Evolutionary conservation across 2,113 vertebrate genomes (phyloP).

Genomic region (Carassius auratus): DNA sequence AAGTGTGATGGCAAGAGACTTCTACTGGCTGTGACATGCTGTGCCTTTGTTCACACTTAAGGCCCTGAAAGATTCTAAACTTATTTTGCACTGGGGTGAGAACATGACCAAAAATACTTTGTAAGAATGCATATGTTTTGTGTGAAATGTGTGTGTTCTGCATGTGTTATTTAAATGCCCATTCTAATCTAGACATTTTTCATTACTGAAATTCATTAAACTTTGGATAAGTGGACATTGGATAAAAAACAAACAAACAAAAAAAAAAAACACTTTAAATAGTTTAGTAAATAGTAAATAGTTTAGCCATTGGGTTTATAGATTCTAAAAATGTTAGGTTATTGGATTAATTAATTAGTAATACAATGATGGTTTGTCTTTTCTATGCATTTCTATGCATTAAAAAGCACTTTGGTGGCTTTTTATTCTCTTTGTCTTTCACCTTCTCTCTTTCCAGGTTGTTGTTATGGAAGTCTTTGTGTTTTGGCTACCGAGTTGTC

Average conservation of each 20-base stretch:
- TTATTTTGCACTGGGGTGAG: background rate
- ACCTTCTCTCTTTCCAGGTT: slow-evolving; percentile 8
- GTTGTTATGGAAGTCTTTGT: slow-evolving; percentile 36
- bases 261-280: no score
- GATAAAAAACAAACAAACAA: no score
- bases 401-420: background rate
- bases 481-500: background rate
- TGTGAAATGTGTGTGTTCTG: no score
- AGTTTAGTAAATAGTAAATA: no score
- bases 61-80: background rate
- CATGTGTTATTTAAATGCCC: no score
- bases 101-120: background rate
- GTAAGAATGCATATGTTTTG: no score
- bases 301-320: background rate
- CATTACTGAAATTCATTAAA: no score
- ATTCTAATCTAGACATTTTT: no score
- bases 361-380: background rate
- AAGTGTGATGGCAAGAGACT: background rate
- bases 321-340: background rate
- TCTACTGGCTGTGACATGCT: slow-evolving; percentile 16
- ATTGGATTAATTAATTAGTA: background rate
- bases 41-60: slow-evolving; percentile 27
- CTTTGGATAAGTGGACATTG: no score
- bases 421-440: background rate
- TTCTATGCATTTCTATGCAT: background rate